These are phyloP conservation scores for Drosophila prostipennis DNA, from an alignment of 2,888 invertebrate species.

Conservation along the genomic window DNA sequence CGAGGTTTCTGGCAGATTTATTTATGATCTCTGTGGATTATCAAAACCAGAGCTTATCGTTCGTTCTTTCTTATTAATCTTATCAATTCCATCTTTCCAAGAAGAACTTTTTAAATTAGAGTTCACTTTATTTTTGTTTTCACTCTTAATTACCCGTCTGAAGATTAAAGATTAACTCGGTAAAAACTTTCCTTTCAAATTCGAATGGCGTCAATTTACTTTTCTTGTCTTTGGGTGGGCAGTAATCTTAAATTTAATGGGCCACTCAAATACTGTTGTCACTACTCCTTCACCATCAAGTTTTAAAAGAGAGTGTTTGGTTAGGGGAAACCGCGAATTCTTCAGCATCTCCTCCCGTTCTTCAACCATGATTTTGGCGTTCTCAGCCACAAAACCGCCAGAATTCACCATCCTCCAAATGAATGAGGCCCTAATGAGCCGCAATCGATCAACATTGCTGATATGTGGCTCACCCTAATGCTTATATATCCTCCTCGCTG, in stretches of 20 bases:
- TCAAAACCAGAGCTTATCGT: conserved; percentile 5
- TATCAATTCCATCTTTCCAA: conserved; percentile 12
- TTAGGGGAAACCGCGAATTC: background rate
- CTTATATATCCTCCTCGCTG: conserved; percentile 30
- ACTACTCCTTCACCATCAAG: too few species aligned
- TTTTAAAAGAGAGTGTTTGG: too few species aligned
- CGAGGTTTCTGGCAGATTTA: background rate
- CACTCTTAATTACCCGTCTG: background rate
- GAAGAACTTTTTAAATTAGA: conserved; percentile 8
- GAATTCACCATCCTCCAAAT: conserved; percentile 18
- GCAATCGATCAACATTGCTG: conserved; percentile 44
- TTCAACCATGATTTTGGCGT: background rate
- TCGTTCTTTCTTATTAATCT: background rate
- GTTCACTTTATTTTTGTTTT: conserved; percentile 1
- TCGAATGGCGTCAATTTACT: background rate
- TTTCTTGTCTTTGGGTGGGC: background rate
- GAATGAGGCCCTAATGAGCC: conserved; percentile 63
- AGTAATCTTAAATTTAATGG: too few species aligned
- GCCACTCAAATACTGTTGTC: too few species aligned
- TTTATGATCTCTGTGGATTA: background rate
- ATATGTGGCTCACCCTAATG: conserved; percentile 67
- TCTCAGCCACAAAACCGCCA: background rate
- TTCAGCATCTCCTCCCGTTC: background rate
- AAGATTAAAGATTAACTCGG: background rate
- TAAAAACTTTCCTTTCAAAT: conserved; percentile 3